Evolutionary conservation across 2,797 vertebrate genomes (phyloP).

Genomic region (Alosa sapidissima): DNA sequence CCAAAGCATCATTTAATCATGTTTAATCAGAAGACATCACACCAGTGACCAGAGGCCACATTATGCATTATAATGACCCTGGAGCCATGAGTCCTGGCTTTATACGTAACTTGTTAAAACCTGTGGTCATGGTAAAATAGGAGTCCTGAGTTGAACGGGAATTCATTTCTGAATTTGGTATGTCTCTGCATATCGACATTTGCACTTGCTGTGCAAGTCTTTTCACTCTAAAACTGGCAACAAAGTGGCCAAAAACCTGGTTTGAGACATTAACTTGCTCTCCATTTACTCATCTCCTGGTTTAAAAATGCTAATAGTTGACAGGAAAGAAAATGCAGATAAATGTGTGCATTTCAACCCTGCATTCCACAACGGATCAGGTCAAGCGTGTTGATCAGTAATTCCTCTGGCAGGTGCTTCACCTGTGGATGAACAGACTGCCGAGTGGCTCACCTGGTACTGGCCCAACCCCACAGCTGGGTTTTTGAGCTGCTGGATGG

Average conservation of each 20-base stretch:
- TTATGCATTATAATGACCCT: neutral
- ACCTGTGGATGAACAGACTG: neutral
- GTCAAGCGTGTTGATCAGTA: neutral
- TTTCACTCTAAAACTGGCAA: neutral
- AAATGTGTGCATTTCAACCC: neutral
- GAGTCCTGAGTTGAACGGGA: too few species aligned
- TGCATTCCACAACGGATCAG: neutral
- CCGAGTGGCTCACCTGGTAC: slow-evolving; percentile 82
- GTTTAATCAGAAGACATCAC: neutral
- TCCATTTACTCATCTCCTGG: too few species aligned
- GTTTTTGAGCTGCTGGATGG: slow-evolving; percentile 96
- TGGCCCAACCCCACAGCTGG: slow-evolving; percentile 94
- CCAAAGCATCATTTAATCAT: neutral
- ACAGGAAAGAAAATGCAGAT: neutral
- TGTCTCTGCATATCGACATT: neutral
- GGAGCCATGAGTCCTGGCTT: neutral
- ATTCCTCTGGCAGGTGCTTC: neutral
- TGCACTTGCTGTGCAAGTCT: neutral
- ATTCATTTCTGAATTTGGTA: neutral
- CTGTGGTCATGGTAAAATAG: too few species aligned
- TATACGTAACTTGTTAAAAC: neutral
- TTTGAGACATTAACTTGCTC: too few species aligned
- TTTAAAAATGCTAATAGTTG: too few species aligned
- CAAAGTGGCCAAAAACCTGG: too few species aligned
- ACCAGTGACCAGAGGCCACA: neutral